A percentile compares a stretch with the other conserved stretches of the same genome.
These are phyloP conservation scores for Proctacanthus coquilletti DNA, from an alignment of 1,140 invertebrate genomes.

Conservation along the genomic window DNA sequence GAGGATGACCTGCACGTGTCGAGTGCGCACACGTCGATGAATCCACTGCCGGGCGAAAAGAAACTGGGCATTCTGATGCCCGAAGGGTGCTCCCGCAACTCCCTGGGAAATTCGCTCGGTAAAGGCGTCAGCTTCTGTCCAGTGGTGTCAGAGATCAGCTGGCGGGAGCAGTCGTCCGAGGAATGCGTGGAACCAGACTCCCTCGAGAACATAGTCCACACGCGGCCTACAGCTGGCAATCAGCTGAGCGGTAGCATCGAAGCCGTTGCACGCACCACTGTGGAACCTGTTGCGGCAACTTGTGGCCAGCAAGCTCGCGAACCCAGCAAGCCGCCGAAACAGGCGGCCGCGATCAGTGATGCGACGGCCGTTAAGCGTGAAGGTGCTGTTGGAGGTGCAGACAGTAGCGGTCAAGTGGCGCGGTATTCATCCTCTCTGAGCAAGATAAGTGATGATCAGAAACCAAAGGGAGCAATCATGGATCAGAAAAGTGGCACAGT, in stretches of 20 bases:
- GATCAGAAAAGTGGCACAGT: slow-evolving; percentile 5
- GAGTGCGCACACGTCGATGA: slow-evolving; percentile 33
- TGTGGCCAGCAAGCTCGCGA: too few species aligned
- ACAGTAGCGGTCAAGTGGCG: neutral
- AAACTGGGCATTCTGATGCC: slow-evolving; percentile 36
- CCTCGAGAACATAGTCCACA: neutral
- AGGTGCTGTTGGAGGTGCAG: slow-evolving; percentile 8
- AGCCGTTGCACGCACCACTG: slow-evolving; percentile 6
- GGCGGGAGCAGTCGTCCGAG: slow-evolving; percentile 38
- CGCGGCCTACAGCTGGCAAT: neutral
- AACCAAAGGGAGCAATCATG: too few species aligned
- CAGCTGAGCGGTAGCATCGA: slow-evolving; percentile 3
- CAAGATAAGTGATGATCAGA: too few species aligned
- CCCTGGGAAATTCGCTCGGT: slow-evolving; percentile 15
- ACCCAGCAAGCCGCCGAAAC: too few species aligned
- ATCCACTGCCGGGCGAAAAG: slow-evolving; percentile 33
- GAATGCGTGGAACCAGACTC: slow-evolving; percentile 9
- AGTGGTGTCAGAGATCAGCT: slow-evolving; percentile 54
- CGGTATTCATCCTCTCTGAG: too few species aligned
- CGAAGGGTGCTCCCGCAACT: slow-evolving; percentile 31
- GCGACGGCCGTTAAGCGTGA: slow-evolving; percentile 9
- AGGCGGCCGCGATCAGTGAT: slow-evolving; percentile 10
- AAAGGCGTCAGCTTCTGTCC: slow-evolving; percentile 51
- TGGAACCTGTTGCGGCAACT: too few species aligned
- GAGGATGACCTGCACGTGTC: slow-evolving; percentile 25